Percentiles rank a stretch among this genome's conserved stretches.
Conservation (phyloP, 2,797 vertebrate species). For the Cynodonichthys magdalenae region DNA sequence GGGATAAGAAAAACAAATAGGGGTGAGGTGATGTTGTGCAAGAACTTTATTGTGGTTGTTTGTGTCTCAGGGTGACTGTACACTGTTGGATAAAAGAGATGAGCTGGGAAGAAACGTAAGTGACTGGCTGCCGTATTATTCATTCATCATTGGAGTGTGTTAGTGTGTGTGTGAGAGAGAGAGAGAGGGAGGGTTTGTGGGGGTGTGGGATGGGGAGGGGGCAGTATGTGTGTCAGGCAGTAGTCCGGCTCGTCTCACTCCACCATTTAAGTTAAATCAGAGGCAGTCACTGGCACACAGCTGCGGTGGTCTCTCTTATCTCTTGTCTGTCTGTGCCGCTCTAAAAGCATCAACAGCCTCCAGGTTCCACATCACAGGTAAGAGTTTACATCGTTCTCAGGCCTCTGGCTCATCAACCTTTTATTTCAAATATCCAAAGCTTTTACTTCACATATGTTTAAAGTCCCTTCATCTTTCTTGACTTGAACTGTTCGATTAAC, state of each 20-base stretch:
- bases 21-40: conserved; percentile 56
- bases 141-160: conserved; percentile 60
- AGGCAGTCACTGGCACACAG: conserved; percentile 61
- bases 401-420: conserved; percentile 7
- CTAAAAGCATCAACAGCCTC: conserved; percentile 56
- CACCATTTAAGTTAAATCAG: conserved; percentile 75
- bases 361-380: conserved; percentile 63
- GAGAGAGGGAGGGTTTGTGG: conserved; percentile 13
- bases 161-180: conserved; percentile 29
- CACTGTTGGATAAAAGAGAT: conserved; percentile 42
- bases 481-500: not conserved
- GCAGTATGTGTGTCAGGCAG: conserved; percentile 71
- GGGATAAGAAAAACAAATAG: conserved; percentile 5
- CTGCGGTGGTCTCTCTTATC: conserved; percentile 59
- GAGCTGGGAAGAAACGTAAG: conserved; percentile 45
- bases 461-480: not conserved
- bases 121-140: conserved; percentile 48
- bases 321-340: conserved; percentile 33
- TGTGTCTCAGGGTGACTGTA: conserved; percentile 16
- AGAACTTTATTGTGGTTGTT: conserved; percentile 33
- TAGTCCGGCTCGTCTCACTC: conserved; percentile 73
- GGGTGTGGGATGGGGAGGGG: conserved; percentile 22
- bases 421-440: not conserved
- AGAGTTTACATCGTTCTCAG: conserved; percentile 34
- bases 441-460: not conserved